Conservation (phyloP, 2,797 vertebrate genomes). For the Cryptoprocta ferox region DNA sequence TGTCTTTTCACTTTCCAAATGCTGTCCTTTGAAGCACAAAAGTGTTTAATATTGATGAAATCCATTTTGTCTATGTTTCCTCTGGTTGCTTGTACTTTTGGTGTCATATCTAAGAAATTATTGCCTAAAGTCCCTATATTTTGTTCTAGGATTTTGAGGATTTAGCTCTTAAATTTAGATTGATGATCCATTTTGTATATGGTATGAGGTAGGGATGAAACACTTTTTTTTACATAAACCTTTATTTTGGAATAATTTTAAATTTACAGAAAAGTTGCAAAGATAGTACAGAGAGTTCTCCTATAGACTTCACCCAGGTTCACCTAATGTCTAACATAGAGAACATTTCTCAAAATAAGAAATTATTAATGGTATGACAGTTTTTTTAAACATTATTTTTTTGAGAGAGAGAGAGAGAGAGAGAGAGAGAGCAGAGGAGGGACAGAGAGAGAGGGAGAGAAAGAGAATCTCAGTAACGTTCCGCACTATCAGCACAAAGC, state of each 20-base stretch:
- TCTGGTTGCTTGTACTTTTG: not conserved
- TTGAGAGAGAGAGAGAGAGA: too few relatives aligned
- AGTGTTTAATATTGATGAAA: conserved; percentile 34
- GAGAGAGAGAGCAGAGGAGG: too few relatives aligned
- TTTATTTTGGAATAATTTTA: conserved; percentile 23
- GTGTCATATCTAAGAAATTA: not conserved
- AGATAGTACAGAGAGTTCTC: not conserved
- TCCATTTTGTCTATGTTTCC: not conserved
- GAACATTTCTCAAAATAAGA: conserved; percentile 21
- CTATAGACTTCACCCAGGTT: not conserved
- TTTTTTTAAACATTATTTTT: too few relatives aligned
- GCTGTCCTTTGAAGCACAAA: conserved; percentile 4
- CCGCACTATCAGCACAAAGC: too few relatives aligned
- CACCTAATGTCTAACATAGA: not conserved
- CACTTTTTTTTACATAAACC: not conserved
- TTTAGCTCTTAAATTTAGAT: not conserved
- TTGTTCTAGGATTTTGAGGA: not conserved
- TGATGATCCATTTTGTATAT: not conserved
- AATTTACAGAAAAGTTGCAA: conserved; percentile 4
- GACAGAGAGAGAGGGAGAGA: too few relatives aligned
- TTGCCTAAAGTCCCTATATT: not conserved
- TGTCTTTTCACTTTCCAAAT: conserved; percentile 23
- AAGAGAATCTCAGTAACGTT: too few relatives aligned
- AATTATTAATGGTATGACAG: not conserved
- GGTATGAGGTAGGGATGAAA: not conserved